Evolutionary conservation across 1,140 invertebrate species (phyloP).

Genomic region (Drosophila athabasca): DNA sequence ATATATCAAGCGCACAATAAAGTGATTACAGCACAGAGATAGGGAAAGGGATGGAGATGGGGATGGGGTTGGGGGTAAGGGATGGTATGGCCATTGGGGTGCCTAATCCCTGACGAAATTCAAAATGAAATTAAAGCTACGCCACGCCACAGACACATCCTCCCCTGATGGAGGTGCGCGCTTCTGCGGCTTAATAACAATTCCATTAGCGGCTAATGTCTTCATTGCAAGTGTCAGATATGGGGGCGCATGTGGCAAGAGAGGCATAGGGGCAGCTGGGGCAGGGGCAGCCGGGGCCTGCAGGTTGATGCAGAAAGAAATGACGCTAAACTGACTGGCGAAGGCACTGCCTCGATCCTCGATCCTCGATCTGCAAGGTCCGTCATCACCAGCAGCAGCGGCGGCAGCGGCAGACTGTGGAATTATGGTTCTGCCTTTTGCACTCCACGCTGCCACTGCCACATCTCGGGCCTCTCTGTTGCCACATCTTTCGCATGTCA

Average conservation of each 20-base stretch:
- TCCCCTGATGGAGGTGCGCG: conserved; percentile 20
- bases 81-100: too few species aligned
- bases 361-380: conserved; percentile 15
- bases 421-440: conserved; percentile 28
- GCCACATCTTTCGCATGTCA: conserved; percentile 69
- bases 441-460: neutral
- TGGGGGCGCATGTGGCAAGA: conserved; percentile 47
- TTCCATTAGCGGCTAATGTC: conserved; percentile 81
- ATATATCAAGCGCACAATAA: conserved; percentile 77
- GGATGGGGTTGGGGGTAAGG: neutral
- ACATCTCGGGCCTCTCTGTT: conserved; percentile 5
- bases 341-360: conserved; percentile 41
- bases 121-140: conserved; percentile 72
- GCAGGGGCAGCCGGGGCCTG: conserved; percentile 11
- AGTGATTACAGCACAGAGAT: conserved; percentile 62
- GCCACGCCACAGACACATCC: conserved; percentile 20
- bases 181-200: conserved; percentile 76
- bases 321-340: conserved; percentile 74
- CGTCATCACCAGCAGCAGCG: conserved; percentile 20
- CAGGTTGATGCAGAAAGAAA: conserved; percentile 14
- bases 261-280: too few species aligned
- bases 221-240: conserved; percentile 81
- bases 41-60: neutral
- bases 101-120: conserved; percentile 34
- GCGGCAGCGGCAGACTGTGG: conserved; percentile 17